Base-by-base conservation (phyloP, 2,113 vertebrate species). In the Plotosus lineatus region DNA sequence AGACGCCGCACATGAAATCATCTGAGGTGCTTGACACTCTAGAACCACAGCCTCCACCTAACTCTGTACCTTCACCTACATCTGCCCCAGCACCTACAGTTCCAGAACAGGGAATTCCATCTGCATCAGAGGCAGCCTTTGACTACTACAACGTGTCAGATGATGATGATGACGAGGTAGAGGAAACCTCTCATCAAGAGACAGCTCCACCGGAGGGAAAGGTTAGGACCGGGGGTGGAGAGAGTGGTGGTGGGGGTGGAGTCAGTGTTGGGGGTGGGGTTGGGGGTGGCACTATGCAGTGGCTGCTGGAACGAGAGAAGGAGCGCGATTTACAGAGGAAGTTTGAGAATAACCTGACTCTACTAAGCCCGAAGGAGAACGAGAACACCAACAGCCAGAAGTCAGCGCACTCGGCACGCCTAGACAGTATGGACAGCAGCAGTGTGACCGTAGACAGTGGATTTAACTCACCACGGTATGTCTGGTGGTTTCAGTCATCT, bases 381-480 rank as follows among this genome's bases (percentile, higher is more conserved):
- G 97, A 98, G 81, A 96, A 95, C 85, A 94, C 94, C 92, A 95
- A 92, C 94, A 95, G 91, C 90, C 97, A 98, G 94, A 95, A 97
- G 89, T 95, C 97, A 56, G 96, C 96, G 15, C 98, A 99, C 83
- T 98, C 98, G 0, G 97, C 97, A 48, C 95, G 98, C 17, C 93
- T 99, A 73, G 98, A 99, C 95, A 99, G 97, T 92, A 99, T 99
- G 96, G 98, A 99, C 92, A 98, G 97, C 94, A 99, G 97, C 94
- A 99, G 97, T 87, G 96, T 99, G 86, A 99, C 97, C 0, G 97
- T 99, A 90, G 97, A 99, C 93, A 99, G 98, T 89, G 97, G 98
- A 88, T 99, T 99, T 93, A 99, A 99, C 94, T 99, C 98, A 78
- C 98, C 98, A 94, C 97, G 98, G 98, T 99, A 96, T 91, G 95